phyloP scores from a whole-genome alignment of 2,888 invertebrate species.

The Acrocera orbiculus region DNA sequence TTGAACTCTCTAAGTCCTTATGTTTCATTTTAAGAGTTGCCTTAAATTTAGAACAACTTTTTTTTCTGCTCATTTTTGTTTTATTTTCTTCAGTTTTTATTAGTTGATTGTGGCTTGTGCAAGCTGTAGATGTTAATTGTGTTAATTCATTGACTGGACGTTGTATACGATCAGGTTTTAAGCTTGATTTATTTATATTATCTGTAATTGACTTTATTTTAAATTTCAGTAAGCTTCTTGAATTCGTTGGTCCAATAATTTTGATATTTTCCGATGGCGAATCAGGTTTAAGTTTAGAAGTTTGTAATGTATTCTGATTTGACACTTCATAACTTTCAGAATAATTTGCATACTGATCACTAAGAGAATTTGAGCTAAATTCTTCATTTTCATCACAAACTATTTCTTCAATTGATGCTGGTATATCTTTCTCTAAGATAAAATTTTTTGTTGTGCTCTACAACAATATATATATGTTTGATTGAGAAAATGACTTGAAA shows the following conservation, averaged over 20 bases:
- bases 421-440: slow-evolving; percentile 33
- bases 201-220: too few species aligned
- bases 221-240: slow-evolving; percentile 11
- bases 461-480: not conserved
- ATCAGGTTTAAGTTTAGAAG: slow-evolving; percentile 10
- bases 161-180: too few species aligned
- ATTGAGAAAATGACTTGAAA: not conserved
- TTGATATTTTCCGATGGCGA: slow-evolving; percentile 7
- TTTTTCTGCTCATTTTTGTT: not conserved
- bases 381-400: slow-evolving; percentile 8
- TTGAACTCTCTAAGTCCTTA: slow-evolving; percentile 3
- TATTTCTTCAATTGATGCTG: slow-evolving; percentile 33
- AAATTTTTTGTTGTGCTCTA: slow-evolving; percentile 25
- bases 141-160: too few species aligned
- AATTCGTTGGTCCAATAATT: slow-evolving; percentile 10
- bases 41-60: slow-evolving; percentile 7
- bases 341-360: not conserved
- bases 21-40: slow-evolving; percentile 6
- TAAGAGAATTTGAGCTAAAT: not conserved
- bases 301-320: slow-evolving; percentile 4
- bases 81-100: not conserved
- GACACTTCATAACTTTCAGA: not conserved
- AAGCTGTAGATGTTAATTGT: too few species aligned
- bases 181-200: too few species aligned
- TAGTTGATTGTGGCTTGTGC: too few species aligned